Conservation (phyloP, 2,888 invertebrate species). For the Operophtera brumata region DNA sequence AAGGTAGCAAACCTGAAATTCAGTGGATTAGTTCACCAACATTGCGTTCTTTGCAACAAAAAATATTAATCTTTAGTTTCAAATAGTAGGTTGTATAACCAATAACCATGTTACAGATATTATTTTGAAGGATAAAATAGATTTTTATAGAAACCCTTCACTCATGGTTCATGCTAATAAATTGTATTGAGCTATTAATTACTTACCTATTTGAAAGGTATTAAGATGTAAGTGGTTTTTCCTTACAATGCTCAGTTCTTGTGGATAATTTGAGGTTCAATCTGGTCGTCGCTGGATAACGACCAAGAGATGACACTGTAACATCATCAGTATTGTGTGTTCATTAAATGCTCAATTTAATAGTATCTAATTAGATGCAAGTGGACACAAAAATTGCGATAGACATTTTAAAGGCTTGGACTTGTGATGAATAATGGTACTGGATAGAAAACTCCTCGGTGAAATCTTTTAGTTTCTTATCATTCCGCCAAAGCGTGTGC, state of each 20-base stretch:
- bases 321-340: conserved; percentile 23
- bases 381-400: background rate
- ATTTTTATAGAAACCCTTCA: background rate
- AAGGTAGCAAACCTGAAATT: conserved; percentile 18
- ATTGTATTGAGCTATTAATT: conserved; percentile 1
- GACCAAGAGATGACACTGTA: conserved; percentile 42
- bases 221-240: conserved; percentile 34
- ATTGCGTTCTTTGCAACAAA: conserved; percentile 20
- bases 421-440: conserved; percentile 3
- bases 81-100: background rate
- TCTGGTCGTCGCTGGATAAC: conserved; percentile 47
- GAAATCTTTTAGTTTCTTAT: background rate
- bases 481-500: conserved; percentile 19
- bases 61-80: conserved; percentile 8
- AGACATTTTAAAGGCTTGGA: background rate
- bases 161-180: conserved; percentile 21
- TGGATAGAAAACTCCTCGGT: background rate
- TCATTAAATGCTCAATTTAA: conserved; percentile 2
- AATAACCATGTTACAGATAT: background rate
- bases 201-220: too few species aligned
- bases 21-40: conserved; percentile 34
- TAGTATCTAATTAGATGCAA: background rate
- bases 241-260: conserved; percentile 65
- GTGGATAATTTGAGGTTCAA: conserved; percentile 43
- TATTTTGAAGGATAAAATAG: background rate